phyloP scores from a whole-genome alignment of 2,113 vertebrate genomes.

The Pelvicachromis taeniatus region DNA sequence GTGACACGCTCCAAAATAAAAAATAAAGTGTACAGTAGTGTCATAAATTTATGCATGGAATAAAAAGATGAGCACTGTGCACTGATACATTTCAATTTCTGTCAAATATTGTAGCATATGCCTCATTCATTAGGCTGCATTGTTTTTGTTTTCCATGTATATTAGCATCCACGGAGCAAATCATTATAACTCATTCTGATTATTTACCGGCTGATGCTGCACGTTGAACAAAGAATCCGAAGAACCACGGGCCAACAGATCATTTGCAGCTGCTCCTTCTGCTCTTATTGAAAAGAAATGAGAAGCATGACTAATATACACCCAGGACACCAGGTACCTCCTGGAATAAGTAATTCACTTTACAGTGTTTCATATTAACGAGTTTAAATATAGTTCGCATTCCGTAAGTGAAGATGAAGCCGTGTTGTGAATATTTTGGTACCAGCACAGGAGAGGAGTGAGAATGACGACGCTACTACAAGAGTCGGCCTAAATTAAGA shows the following conservation, averaged over 20 bases:
- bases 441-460: not conserved
- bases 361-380: constrained; percentile 12
- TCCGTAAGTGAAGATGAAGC: not conserved
- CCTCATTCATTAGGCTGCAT: constrained; percentile 33
- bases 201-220: constrained; percentile 20
- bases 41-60: constrained; percentile 3
- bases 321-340: not conserved
- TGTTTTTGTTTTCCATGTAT: constrained; percentile 24
- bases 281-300: constrained; percentile 37
- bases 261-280: constrained; percentile 15
- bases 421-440: constrained; percentile 6
- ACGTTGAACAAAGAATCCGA: not conserved
- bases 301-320: constrained; percentile 18
- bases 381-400: constrained; percentile 5
- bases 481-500: constrained; percentile 33
- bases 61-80: constrained; percentile 16
- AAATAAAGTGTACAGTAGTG: not conserved
- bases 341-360: constrained; percentile 20
- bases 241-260: not conserved
- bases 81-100: constrained; percentile 31
- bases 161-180: constrained; percentile 20
- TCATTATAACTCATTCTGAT: constrained; percentile 38
- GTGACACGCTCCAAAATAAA: not conserved
- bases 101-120: constrained; percentile 22
- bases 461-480: constrained; percentile 15